A percentile compares a stretch with the other conserved stretches of the same genome.
Conservation (phyloP, 2,888 invertebrate species). For the Aporophyla nigra region DNA sequence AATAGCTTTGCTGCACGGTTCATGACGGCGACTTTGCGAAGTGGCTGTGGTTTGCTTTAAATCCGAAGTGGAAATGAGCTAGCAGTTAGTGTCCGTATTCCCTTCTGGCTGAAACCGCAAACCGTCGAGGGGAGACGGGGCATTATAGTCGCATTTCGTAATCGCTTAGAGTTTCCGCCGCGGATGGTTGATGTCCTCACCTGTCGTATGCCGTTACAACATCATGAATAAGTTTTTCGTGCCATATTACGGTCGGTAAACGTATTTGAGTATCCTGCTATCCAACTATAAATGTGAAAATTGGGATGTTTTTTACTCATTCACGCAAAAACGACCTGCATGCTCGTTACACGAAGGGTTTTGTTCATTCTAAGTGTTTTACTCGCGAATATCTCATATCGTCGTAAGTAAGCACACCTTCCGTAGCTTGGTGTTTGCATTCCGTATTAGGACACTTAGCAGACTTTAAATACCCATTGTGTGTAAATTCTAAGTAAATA, state of each 20-base stretch:
- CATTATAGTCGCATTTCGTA: constrained; percentile 78
- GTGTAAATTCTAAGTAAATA: constrained; percentile 36
- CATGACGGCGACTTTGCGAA: constrained; percentile 72
- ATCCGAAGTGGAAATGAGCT: constrained; percentile 85
- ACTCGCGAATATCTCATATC: constrained; percentile 1
- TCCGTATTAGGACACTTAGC: constrained; percentile 43
- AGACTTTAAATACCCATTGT: constrained; percentile 44
- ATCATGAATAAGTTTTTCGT: constrained; percentile 72
- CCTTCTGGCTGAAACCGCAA: constrained; percentile 83
- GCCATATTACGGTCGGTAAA: constrained; percentile 45
- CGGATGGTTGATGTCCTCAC: constrained; percentile 80
- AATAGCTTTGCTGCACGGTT: constrained; percentile 53
- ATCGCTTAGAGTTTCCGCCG: constrained; percentile 78
- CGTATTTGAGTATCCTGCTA: constrained; percentile 22
- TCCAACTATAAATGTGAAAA: too few species aligned
- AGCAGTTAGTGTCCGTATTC: constrained; percentile 80
- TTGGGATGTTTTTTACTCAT: too few species aligned
- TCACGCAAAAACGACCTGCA: not conserved
- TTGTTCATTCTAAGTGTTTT: constrained; percentile 7
- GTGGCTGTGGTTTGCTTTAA: constrained; percentile 83
- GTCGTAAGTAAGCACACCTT: constrained; percentile 17
- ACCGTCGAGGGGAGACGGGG: constrained; percentile 77
- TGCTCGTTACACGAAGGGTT: constrained; percentile 6
- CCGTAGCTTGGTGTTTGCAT: constrained; percentile 29
- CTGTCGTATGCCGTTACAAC: constrained; percentile 82